Percentiles rank a stretch among this genome's conserved stretches.
Conservation (phyloP, 2,113 vertebrate species). For the Bubo blakistoni region DNA sequence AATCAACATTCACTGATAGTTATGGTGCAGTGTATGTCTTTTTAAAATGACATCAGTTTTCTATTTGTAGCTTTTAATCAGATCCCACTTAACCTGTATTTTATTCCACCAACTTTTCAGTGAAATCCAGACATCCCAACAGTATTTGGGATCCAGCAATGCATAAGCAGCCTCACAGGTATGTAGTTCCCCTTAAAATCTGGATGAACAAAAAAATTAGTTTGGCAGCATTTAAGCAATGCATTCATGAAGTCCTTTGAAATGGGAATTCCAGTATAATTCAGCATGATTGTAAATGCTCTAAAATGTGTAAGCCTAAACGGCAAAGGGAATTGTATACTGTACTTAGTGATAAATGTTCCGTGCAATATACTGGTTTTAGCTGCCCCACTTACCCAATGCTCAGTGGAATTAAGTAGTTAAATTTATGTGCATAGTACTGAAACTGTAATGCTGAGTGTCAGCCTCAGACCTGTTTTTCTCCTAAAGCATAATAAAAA, state of each 20-base stretch:
- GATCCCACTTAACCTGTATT: background rate
- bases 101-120: background rate
- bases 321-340: conserved; percentile 22
- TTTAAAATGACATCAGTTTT: background rate
- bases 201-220: background rate
- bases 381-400: conserved; percentile 20
- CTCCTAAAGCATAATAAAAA: conserved; percentile 26
- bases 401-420: conserved; percentile 41
- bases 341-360: conserved; percentile 50
- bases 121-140: background rate
- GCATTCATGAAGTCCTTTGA: conserved; percentile 19
- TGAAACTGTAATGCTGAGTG: background rate
- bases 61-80: background rate
- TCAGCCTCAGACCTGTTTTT: conserved; percentile 3
- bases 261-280: conserved; percentile 42
- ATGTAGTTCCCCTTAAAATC: background rate
- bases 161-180: background rate
- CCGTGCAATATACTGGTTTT: background rate
- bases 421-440: conserved; percentile 19
- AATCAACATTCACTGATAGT: background rate
- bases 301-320: conserved; percentile 33
- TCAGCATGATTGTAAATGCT: conserved; percentile 35
- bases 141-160: background rate
- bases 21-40: background rate
- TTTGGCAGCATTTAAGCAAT: conserved; percentile 12